Base-by-base conservation (phyloP, 30 jellyfish, hydroid and myxozoan genomes). In the Catostylus mosaicus region DNA sequence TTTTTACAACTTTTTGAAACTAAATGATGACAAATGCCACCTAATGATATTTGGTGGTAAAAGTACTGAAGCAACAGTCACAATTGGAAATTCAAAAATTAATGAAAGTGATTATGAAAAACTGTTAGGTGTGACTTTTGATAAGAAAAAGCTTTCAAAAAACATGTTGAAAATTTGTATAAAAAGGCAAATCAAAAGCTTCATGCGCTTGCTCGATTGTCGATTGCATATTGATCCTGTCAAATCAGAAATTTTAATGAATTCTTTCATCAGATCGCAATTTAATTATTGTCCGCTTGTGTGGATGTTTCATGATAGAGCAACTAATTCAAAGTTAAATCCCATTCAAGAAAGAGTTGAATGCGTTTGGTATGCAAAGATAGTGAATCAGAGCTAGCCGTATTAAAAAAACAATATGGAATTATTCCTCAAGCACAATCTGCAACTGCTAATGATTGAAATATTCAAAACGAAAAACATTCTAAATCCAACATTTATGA, bases 121-220 rank as follows among this genome's bases (percentile, higher is more conserved):
- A 70, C 82, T 70, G 16, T 31, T 70, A 70, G 74, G 82, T 10
- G 36, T 70, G 36, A 38, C 43, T 23, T 38, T 70, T n/a, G 82
- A 70, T 70, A 38, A 36, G 27, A 70, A 38, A 38, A 11, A 9
- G 35, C 31, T 8, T 46, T 70, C 35, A 14, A 70, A 70, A 70
- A 70, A 70, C 82, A 70, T 38, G 71, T 70, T 38, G 82, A 70
- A 70, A 74, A 70, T 70, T 38, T 70, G 71, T 70, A n/a, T 31
- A 70, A 70, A 70, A 70, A 70, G 71, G 82, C 67, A 75, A 70
- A 70, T 20, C 82, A 70, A 38, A 70, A 7, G 68, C 82, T 70
- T 24, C 82, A 70, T 36, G 82, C 82, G 45, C 73, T 70, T 70
- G 82, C 35, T 32, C 82, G 82, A 10, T 38, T 70, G 68, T 70